phyloP scores from a whole-genome alignment of 2,888 invertebrate genomes.

The Drosophila melanocephala region DNA sequence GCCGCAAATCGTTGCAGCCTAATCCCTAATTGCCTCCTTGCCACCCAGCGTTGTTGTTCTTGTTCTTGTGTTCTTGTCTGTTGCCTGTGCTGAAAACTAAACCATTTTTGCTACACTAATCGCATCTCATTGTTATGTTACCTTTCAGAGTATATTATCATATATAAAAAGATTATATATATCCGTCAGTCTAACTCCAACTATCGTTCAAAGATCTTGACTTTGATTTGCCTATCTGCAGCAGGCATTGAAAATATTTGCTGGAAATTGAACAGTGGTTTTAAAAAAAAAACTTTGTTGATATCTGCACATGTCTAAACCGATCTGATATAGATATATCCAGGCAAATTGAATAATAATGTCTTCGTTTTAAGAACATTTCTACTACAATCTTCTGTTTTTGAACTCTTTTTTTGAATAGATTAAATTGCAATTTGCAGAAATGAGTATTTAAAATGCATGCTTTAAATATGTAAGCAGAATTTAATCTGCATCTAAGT shows the following conservation, averaged over 20 bases:
- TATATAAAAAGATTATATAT: background rate
- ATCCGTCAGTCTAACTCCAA: background rate
- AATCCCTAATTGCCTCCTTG: slow-evolving; percentile 33
- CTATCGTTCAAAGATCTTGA: background rate
- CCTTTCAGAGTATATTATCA: background rate
- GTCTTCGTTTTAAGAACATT: background rate
- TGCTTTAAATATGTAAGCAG: background rate
- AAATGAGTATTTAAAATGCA: background rate
- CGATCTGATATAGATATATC: background rate
- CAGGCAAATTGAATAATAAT: background rate
- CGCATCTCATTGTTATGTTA: slow-evolving; percentile 54
- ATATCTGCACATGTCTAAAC: background rate
- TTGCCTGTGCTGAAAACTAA: slow-evolving; percentile 49
- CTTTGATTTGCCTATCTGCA: background rate
- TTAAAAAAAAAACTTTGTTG: background rate
- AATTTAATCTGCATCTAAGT: background rate
- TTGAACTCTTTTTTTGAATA: background rate
- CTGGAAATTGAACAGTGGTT: background rate
- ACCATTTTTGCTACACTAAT: slow-evolving; percentile 67
- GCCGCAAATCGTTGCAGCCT: slow-evolving; percentile 35
- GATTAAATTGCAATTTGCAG: background rate
- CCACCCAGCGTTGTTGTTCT: slow-evolving; percentile 36
- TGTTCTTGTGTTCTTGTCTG: slow-evolving; percentile 38
- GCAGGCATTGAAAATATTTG: background rate
- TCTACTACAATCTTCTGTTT: background rate